phyloP scores from a whole-genome alignment of 2,797 vertebrate species.

The Scyliorhinus canicula region DNA sequence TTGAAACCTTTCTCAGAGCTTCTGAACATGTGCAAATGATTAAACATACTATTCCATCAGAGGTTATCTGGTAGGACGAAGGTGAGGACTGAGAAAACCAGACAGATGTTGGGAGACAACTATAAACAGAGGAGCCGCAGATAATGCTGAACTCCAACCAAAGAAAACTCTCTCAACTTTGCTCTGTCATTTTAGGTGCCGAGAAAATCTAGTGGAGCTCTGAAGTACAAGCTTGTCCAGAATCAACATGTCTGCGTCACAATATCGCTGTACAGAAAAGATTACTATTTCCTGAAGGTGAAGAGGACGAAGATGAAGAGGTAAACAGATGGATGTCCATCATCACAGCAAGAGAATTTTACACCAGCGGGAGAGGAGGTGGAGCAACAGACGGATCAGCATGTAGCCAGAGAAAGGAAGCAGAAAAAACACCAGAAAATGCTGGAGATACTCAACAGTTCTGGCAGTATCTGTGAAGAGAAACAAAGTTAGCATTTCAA shows the following conservation, averaged over 20 bases:
- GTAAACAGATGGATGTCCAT: background rate
- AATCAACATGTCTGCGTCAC: background rate
- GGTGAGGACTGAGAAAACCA: background rate
- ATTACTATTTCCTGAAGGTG: background rate
- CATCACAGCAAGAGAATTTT: background rate
- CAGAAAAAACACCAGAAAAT: background rate
- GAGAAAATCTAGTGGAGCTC: background rate
- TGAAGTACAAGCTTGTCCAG: background rate
- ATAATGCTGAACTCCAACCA: background rate
- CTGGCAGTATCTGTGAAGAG: background rate
- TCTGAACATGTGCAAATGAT: conserved; percentile 20
- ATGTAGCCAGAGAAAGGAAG: background rate
- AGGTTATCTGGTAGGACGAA: background rate
- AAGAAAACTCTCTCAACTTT: background rate
- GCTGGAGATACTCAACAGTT: background rate
- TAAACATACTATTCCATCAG: background rate
- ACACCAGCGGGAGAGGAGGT: background rate
- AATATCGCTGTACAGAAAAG: background rate
- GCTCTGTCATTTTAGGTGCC: background rate
- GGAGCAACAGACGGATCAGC: background rate
- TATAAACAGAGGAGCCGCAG: background rate
- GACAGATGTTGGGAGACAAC: background rate
- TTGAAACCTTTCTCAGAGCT: background rate
- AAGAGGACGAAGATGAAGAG: conserved; percentile 1
- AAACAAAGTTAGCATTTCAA: background rate